Conservation (phyloP, 2,797 vertebrate genomes). For the Okamejei kenojei region DNA sequence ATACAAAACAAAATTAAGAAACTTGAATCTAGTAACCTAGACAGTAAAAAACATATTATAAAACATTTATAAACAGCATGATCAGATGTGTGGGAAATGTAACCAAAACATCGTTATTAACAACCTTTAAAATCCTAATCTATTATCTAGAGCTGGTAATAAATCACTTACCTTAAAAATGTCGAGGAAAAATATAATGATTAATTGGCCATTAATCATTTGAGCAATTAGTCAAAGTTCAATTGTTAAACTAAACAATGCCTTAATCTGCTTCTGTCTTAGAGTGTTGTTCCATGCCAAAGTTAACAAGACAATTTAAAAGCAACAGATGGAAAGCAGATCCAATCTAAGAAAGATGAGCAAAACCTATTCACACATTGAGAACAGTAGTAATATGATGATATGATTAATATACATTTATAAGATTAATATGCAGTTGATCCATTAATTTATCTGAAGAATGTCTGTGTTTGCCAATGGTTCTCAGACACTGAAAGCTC, state of each 20-base stretch:
- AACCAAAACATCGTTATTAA: neutral
- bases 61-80: no score
- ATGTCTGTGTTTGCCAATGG: neutral
- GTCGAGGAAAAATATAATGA: neutral
- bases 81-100: neutral
- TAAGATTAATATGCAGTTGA: neutral
- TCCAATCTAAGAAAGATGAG: neutral
- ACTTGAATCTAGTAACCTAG: neutral
- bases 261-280: neutral
- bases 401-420: no score
- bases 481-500: neutral
- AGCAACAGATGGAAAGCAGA: neutral
- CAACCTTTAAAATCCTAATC: neutral
- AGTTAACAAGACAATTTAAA: slow-evolving; percentile 11
- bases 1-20: neutral
- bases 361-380: neutral
- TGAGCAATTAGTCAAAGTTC: neutral
- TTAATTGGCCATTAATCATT: slow-evolving; percentile 15
- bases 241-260: neutral
- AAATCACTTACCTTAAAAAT: neutral
- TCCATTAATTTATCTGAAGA: neutral
- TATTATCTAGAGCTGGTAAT: neutral
- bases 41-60: neutral
- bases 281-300: neutral
- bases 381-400: neutral